These are phyloP conservation scores for Axis porcinus DNA, from an alignment of 2,113 vertebrate species.

Conservation along the genomic window DNA sequence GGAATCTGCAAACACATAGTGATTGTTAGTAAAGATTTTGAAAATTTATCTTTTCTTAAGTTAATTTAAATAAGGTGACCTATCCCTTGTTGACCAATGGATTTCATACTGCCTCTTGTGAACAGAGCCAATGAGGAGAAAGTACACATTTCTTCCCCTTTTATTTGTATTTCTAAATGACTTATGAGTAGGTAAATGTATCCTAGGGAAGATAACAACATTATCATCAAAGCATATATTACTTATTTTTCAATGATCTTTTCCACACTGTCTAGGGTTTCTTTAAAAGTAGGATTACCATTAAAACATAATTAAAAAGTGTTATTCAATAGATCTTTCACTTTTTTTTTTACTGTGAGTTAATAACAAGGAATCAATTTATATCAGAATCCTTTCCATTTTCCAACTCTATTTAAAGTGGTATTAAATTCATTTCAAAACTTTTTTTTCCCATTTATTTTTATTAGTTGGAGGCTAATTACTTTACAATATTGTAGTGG, in stretches of 20 bases:
- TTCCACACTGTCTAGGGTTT: neutral
- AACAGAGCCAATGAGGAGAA: neutral
- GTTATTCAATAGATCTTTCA: neutral
- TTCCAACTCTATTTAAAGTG: slow-evolving; percentile 25
- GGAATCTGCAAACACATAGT: neutral
- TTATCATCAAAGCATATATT: neutral
- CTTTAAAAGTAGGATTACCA: neutral
- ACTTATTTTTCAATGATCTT: neutral
- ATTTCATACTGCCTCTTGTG: neutral
- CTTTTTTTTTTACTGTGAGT: neutral
- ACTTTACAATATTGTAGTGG: no score
- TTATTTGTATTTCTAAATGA: neutral
- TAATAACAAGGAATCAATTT: neutral
- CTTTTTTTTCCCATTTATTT: no score
- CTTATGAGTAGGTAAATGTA: neutral
- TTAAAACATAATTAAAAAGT: neutral
- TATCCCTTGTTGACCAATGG: neutral
- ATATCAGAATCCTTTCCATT: neutral
- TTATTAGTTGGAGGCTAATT: no score
- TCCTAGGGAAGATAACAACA: neutral
- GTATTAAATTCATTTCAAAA: slow-evolving; percentile 35
- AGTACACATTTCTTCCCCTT: neutral
- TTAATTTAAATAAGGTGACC: neutral
- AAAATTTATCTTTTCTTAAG: neutral
- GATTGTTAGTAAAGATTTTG: neutral